A percentile compares a stretch with the other conserved stretches of the same genome.
These are phyloP conservation scores for Tapirus indicus DNA, from an alignment of 2,797 vertebrate species.

Conservation along the genomic window DNA sequence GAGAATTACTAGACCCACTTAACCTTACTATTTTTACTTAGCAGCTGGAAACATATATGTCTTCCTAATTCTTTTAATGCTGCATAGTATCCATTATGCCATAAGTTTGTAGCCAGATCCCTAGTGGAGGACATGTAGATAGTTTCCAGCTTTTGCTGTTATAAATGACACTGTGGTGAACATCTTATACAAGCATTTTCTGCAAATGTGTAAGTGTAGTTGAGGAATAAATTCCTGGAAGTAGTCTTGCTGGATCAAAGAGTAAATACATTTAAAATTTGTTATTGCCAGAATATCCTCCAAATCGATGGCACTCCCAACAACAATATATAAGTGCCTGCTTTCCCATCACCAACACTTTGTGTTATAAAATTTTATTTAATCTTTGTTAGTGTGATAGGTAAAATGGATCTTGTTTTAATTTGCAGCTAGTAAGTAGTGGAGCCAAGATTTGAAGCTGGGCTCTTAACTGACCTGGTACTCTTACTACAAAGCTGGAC, in stretches of 20 bases:
- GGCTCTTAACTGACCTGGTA: not conserved
- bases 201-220: not conserved
- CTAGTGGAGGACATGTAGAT: not conserved
- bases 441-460: not conserved
- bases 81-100: not conserved
- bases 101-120: not conserved
- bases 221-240: not conserved
- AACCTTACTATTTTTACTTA: not conserved
- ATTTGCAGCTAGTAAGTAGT: not conserved
- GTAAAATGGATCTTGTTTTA: constrained; percentile 5
- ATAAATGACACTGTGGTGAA: not conserved
- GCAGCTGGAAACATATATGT: not conserved
- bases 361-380: not conserved
- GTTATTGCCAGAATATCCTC: not conserved
- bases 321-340: not conserved
- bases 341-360: not conserved
- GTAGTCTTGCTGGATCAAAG: not conserved
- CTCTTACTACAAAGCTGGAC: not conserved
- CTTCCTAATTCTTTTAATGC: constrained; percentile 18
- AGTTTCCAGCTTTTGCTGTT: not conserved
- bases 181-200: not conserved
- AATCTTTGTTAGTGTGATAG: not conserved
- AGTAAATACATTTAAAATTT: not conserved
- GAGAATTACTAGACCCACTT: not conserved
- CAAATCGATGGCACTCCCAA: not conserved